phyloP scores from a whole-genome alignment of 2,113 vertebrate species.

The Taurulus bubalis region DNA sequence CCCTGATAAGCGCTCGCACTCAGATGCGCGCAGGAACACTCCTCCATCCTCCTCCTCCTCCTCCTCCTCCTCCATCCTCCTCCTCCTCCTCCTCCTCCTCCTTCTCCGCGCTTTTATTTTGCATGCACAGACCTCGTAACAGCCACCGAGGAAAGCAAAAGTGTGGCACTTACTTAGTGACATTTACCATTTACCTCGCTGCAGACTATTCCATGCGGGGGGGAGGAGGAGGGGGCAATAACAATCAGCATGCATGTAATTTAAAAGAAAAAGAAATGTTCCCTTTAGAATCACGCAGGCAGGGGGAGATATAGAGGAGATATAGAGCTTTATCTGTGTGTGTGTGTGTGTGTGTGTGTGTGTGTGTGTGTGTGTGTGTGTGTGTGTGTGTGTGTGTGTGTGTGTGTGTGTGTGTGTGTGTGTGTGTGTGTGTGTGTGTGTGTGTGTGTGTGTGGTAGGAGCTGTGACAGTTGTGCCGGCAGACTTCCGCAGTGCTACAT shows the following conservation, averaged over 20 bases:
- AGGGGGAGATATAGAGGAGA: conserved; percentile 31
- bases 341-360: conserved; percentile 40
- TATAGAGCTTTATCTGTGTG: conserved; percentile 28
- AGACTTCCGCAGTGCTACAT: conserved; percentile 69
- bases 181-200: conserved; percentile 78
- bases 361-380: conserved; percentile 39
- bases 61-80: conserved; percentile 3
- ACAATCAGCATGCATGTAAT: conserved; percentile 79
- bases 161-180: conserved; percentile 71
- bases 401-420: conserved; percentile 40
- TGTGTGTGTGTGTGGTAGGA: conserved; percentile 37
- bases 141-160: conserved; percentile 64
- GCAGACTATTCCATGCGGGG: conserved; percentile 48
- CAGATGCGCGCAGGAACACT: conserved; percentile 30
- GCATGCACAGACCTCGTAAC: conserved; percentile 55
- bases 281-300: conserved; percentile 54
- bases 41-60: conserved; percentile 1
- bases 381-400: conserved; percentile 44
- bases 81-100: neutral
- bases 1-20: conserved; percentile 55
- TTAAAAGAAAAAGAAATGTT: conserved; percentile 62
- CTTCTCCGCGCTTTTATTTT: conserved; percentile 43
- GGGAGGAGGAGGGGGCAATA: conserved; percentile 46
- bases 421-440: conserved; percentile 40
- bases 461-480: conserved; percentile 44